A percentile compares a stretch with the other conserved stretches of the same genome.
Conservation (phyloP, 2,888 invertebrate species). For the Adelphocoris suturalis region DNA sequence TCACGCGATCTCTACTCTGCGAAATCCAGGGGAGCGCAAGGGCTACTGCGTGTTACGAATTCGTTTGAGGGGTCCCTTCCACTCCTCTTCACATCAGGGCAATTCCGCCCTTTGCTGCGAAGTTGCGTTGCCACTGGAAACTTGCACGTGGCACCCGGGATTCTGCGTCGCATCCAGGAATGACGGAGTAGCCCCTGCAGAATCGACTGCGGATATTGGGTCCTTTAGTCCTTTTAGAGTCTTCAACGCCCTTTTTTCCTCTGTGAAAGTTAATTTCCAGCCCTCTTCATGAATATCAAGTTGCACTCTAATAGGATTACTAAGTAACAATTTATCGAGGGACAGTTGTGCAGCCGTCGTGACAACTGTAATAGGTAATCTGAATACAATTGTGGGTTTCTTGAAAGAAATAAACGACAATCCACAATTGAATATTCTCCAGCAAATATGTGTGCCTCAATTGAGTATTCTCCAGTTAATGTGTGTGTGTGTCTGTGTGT, state of each 20-base stretch:
- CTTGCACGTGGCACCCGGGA: slow-evolving; percentile 47
- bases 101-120: slow-evolving; percentile 38
- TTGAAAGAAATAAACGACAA: background rate
- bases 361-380: background rate
- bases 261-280: background rate
- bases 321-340: background rate
- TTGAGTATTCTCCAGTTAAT: too few species aligned
- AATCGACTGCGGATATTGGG: slow-evolving; percentile 13
- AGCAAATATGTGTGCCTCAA: too few species aligned
- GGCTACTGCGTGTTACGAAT: slow-evolving; percentile 61
- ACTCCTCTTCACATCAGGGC: slow-evolving; percentile 6
- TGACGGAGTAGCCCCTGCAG: slow-evolving; percentile 28
- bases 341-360: background rate
- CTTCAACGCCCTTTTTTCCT: background rate
- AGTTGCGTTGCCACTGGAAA: slow-evolving; percentile 61
- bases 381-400: background rate
- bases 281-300: slow-evolving; percentile 19
- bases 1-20: slow-evolving; percentile 37
- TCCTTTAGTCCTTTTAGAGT: background rate
- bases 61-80: slow-evolving; percentile 20
- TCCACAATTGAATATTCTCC: background rate
- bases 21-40: background rate
- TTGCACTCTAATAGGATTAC: background rate
- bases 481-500: too few species aligned
- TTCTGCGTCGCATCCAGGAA: background rate